Evolutionary conservation across 2,888 invertebrate species (phyloP).

Genomic region (Diaprepes abbreviatus): DNA sequence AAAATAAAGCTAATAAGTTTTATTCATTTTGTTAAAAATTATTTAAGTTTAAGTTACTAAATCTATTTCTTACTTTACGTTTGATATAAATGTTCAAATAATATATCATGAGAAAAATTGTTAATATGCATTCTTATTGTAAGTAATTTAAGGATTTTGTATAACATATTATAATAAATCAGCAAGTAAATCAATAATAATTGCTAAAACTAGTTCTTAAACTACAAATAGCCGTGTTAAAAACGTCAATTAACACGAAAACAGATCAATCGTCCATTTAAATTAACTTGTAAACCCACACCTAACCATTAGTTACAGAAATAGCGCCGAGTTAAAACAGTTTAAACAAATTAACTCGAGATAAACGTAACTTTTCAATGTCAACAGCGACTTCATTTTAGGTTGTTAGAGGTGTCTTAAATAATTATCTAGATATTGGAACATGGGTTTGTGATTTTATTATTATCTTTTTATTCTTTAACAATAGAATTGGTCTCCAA

Average conservation of each 20-base stretch:
- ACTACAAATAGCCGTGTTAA: slow-evolving; percentile 8
- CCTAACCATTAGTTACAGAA: slow-evolving; percentile 25
- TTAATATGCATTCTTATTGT: no score
- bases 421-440: slow-evolving; percentile 15
- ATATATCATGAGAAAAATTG: no score
- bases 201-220: background rate
- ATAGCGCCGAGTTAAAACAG: slow-evolving; percentile 18
- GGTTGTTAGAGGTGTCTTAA: slow-evolving; percentile 8
- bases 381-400: slow-evolving; percentile 16
- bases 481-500: background rate
- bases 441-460: slow-evolving; percentile 7
- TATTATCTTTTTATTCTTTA: background rate
- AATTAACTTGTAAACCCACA: slow-evolving; percentile 31
- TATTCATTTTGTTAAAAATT: no score
- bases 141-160: no score
- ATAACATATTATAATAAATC: no score
- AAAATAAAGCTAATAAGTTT: no score
- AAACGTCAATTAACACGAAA: slow-evolving; percentile 28
- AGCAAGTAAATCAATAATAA: background rate
- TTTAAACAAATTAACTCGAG: slow-evolving; percentile 29
- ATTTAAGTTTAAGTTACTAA: no score
- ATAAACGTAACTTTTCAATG: slow-evolving; percentile 28
- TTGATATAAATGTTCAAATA: no score
- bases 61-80: no score
- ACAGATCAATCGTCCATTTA: slow-evolving; percentile 17